phyloP scores from a whole-genome alignment of 2,113 vertebrate genomes.

The Callithrix jacchus region DNA sequence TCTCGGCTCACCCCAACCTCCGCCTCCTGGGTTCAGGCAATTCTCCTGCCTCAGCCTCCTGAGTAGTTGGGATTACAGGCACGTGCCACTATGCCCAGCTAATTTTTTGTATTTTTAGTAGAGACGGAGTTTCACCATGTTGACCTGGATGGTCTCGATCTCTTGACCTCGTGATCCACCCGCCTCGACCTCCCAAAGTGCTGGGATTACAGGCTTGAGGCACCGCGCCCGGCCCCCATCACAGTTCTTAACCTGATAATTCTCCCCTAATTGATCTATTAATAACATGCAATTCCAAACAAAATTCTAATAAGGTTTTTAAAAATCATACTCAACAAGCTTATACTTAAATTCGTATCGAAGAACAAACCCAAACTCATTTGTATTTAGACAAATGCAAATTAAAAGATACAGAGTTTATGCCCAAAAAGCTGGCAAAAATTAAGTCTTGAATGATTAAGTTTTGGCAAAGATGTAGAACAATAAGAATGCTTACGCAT shows the following conservation, averaged over 20 bases:
- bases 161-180: too few species aligned
- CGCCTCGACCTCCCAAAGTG: too few species aligned
- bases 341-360: not conserved
- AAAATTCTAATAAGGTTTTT: not conserved
- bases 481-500: not conserved
- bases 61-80: too few species aligned
- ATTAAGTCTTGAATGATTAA: not conserved
- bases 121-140: too few species aligned
- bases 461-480: not conserved
- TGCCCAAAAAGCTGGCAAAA: not conserved
- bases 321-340: not conserved
- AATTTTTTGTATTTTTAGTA: too few species aligned
- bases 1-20: too few species aligned
- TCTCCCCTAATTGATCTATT: not conserved
- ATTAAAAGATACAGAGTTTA: not conserved
- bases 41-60: too few species aligned
- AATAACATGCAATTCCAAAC: not conserved
- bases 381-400: not conserved
- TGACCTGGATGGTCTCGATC: too few species aligned
- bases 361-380: not conserved
- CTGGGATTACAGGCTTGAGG: too few species aligned
- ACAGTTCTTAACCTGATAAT: not conserved
- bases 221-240: too few species aligned
- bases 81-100: too few species aligned
- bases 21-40: too few species aligned